phyloP scores from a whole-genome alignment of 2,113 vertebrate species.

The Pluvialis apricaria region DNA sequence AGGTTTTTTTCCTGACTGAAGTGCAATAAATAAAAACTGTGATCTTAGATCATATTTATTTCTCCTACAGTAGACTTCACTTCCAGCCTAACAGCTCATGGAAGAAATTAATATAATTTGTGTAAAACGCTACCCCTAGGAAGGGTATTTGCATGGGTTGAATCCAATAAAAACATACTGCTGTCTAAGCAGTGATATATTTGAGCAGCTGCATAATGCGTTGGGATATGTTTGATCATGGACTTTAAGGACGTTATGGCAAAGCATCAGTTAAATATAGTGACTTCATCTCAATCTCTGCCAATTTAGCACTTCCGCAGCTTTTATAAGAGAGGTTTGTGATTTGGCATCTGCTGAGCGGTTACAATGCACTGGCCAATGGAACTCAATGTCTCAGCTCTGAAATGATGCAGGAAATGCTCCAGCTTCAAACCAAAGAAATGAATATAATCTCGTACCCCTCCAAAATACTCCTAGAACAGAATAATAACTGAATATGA shows the following conservation, averaged over 20 bases:
- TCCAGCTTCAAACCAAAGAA: not conserved
- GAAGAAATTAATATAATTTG: conserved; percentile 35
- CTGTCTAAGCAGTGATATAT: not conserved
- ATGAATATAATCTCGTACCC: not conserved
- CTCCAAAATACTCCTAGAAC: not conserved
- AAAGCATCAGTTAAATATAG: conserved; percentile 16
- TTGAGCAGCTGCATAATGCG: conserved; percentile 7
- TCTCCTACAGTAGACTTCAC: not conserved
- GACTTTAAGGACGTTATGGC: not conserved
- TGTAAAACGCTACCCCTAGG: conserved; percentile 3
- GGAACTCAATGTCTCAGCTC: not conserved
- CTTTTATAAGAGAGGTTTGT: not conserved
- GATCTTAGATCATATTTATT: not conserved
- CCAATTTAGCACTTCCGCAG: conserved; percentile 18
- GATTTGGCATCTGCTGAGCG: not conserved
- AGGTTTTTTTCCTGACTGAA: not conserved
- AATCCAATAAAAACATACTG: conserved; percentile 24
- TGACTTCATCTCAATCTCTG: conserved; percentile 1
- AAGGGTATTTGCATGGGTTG: not conserved
- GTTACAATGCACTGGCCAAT: not conserved
- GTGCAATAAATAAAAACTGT: not conserved
- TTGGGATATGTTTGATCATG: not conserved
- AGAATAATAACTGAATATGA: not conserved
- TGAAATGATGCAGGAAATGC: not conserved
- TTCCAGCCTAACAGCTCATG: not conserved